These are phyloP conservation scores for Forbesichthys papilliferus DNA, from an alignment of 2,113 vertebrate genomes.

Conservation along the genomic window DNA sequence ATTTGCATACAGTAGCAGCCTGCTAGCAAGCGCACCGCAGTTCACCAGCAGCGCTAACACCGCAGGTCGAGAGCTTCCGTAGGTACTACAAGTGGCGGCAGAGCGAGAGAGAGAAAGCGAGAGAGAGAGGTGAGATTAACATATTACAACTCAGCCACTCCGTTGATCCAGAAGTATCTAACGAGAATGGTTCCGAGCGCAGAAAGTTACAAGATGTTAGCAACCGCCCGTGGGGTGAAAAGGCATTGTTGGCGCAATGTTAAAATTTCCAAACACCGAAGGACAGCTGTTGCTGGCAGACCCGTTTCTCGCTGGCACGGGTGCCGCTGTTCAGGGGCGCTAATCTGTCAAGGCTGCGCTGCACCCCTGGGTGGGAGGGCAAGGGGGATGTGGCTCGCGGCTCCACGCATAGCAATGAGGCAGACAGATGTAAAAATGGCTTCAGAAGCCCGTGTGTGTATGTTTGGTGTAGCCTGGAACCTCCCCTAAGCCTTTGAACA, in stretches of 20 bases:
- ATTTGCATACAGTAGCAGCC: slow-evolving; percentile 64
- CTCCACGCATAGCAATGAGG: slow-evolving; percentile 73
- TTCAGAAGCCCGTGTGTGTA: slow-evolving; percentile 49
- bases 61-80: slow-evolving; percentile 11
- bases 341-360: slow-evolving; percentile 69
- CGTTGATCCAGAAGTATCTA: slow-evolving; percentile 46
- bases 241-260: slow-evolving; percentile 61
- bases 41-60: slow-evolving; percentile 61
- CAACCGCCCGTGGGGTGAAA: slow-evolving; percentile 33
- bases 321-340: slow-evolving; percentile 45
- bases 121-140: slow-evolving; percentile 31
- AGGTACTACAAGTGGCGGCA: slow-evolving; percentile 24
- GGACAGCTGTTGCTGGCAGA: slow-evolving; percentile 79
- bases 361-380: slow-evolving; percentile 48
- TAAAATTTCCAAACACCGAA: slow-evolving; percentile 69
- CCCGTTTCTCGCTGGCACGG: slow-evolving; percentile 53
- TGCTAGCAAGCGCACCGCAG: slow-evolving; percentile 18
- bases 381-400: slow-evolving; percentile 56
- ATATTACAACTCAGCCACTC: slow-evolving; percentile 41
- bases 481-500: slow-evolving; percentile 38
- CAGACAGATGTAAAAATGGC: slow-evolving; percentile 75
- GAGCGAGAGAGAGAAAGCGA: background rate
- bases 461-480: slow-evolving; percentile 33
- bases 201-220: slow-evolving; percentile 68
- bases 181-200: slow-evolving; percentile 50